Conservation (phyloP, 2,797 vertebrate genomes). For the Emys orbicularis region DNA sequence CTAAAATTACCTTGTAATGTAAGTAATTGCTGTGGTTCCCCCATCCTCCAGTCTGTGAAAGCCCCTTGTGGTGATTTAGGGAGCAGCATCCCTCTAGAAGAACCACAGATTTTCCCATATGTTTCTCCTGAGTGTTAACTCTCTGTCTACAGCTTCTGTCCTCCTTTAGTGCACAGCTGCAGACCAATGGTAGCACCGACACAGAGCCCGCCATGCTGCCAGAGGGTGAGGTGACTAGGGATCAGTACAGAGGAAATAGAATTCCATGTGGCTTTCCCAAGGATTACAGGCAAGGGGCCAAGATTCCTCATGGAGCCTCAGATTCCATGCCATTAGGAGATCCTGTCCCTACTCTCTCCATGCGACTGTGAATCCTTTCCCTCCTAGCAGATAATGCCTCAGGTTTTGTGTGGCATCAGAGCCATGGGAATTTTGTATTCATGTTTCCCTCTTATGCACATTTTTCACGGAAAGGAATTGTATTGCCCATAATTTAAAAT, state of each 20-base stretch:
- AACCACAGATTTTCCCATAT: not conserved
- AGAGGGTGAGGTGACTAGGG: not conserved
- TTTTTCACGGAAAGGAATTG: not conserved
- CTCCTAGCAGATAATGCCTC: not conserved
- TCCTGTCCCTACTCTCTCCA: not conserved
- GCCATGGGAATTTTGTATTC: not conserved
- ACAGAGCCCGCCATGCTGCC: not conserved
- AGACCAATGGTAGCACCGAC: not conserved
- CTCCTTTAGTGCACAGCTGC: not conserved
- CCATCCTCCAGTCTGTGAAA: not conserved
- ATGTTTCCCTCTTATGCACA: not conserved
- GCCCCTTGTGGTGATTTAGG: not conserved
- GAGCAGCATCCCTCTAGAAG: not conserved
- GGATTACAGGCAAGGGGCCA: not conserved
- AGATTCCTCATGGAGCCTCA: too few relatives aligned
- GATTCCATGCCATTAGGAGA: not conserved
- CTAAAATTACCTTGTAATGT: not conserved
- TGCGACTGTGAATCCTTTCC: not conserved
- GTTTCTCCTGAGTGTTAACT: not conserved
- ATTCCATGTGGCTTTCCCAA: accelerated
- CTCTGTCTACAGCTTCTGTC: not conserved
- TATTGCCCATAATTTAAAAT: not conserved
- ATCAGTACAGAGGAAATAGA: not conserved
- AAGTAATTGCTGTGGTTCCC: not conserved
- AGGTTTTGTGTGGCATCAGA: not conserved